Base-by-base conservation (phyloP, 2,888 invertebrate genomes). In the Trachelus iudaicus region DNA sequence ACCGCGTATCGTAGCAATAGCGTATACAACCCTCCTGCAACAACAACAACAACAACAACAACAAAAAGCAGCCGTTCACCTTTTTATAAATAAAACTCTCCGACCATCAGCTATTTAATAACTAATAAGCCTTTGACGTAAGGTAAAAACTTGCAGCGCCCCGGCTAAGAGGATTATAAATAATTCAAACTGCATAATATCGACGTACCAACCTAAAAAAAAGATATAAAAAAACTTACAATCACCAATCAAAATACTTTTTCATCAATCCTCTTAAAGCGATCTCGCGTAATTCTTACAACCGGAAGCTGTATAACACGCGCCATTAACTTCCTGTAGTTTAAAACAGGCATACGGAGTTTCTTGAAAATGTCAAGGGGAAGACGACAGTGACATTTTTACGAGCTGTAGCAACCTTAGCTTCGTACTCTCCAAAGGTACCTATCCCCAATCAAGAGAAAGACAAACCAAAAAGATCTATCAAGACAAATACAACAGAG, bases 341-440 rank as follows among this genome's bases (percentile, higher is more conserved):
- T 9, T 56, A 56, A 23, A 23, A 9, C 56, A 56, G 6, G 56
- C 56, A 23, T 56, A 56, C 9, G 56, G 56, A 56, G 56, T 23
- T 23, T 23, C 56, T 23, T 23, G 15, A 0, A 56, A 56, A 56
- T 56, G 9, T 69, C 73, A 34, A 40, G 79, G 83, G 82, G 83
- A 83, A 81, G 81, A 82, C 77, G 81, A 78, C 77, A 81, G 82
- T 79, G 81, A 79, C 81, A 79, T 82, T 56, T 56, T 83, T 84
- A 84, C 82, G 83, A 84, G 83, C 83, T 79, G 77, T 80, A 78
- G 77, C 77, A 79, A 76, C 81, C 73, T 74, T 81, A 80, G 76
- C 81, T 77, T 77, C 77, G 77, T 78, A 71, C 71, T n/a, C 23
- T 2, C 23, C 9, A 56, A 56, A 56, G 56, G 56, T 56, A 56